A percentile compares a stretch with the other conserved stretches of the same genome.
These are phyloP conservation scores for Zingel zingel DNA, from an alignment of 2,113 vertebrate genomes.

Conservation along the genomic window DNA sequence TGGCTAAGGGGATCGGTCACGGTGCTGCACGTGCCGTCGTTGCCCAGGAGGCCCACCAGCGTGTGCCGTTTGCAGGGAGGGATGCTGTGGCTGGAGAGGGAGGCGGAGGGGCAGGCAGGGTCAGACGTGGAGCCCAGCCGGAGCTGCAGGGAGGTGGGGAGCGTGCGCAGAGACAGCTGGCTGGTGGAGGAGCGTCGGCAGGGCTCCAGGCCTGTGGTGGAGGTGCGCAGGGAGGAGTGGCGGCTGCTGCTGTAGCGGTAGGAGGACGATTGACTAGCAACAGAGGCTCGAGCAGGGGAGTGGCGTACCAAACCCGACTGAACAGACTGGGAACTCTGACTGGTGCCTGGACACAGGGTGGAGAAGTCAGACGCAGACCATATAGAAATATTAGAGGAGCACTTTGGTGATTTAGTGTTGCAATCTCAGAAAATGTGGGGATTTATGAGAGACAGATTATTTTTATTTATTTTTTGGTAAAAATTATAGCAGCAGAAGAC, in stretches of 20 bases:
- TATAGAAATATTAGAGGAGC: neutral
- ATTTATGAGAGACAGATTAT: neutral
- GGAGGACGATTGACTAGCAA: slow-evolving; percentile 95
- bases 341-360: slow-evolving; percentile 87
- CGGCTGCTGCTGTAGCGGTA: slow-evolving; percentile 96
- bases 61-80: slow-evolving; percentile 96
- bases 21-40: slow-evolving; percentile 85
- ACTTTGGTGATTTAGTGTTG: neutral
- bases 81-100: slow-evolving; percentile 97
- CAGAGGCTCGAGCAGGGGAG: slow-evolving; percentile 96
- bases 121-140: slow-evolving; percentile 92
- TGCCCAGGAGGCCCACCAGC: slow-evolving; percentile 93
- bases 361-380: neutral
- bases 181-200: slow-evolving; percentile 97
- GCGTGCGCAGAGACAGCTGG: slow-evolving; percentile 95
- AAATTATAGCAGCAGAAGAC: neutral
- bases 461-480: neutral
- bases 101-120: slow-evolving; percentile 89
- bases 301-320: slow-evolving; percentile 93
- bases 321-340: slow-evolving; percentile 96
- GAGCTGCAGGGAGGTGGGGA: slow-evolving; percentile 96
- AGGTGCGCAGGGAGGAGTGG: slow-evolving; percentile 95
- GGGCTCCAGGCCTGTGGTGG: slow-evolving; percentile 92
- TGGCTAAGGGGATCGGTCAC: slow-evolving; percentile 81
- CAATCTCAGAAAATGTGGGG: neutral